phyloP scores from a whole-genome alignment of 2,113 vertebrate genomes.

The Corvus moneduloides region DNA sequence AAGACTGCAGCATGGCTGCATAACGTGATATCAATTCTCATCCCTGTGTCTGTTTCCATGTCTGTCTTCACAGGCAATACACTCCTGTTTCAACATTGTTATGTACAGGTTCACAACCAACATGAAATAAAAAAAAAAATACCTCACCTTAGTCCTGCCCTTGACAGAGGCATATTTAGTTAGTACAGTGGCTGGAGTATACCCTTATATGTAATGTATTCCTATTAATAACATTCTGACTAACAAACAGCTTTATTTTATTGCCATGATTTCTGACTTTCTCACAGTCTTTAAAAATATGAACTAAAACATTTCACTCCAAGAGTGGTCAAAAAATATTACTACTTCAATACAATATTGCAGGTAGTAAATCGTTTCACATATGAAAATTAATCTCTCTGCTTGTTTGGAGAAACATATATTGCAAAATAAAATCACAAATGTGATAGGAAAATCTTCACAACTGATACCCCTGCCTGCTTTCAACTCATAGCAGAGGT shows the following conservation, averaged over 20 bases:
- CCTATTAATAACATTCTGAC: background rate
- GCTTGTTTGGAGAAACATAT: background rate
- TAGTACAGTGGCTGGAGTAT: background rate
- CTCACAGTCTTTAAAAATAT: constrained; percentile 23
- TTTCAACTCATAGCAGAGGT: background rate
- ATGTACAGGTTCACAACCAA: background rate
- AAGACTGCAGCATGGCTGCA: background rate
- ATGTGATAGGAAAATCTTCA: background rate
- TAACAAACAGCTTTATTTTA: constrained; percentile 27
- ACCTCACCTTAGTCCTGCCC: background rate
- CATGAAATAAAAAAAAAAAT: background rate
- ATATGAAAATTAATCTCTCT: constrained; percentile 10
- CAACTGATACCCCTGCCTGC: background rate
- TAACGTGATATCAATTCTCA: background rate
- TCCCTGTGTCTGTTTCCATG: fast-evolving
- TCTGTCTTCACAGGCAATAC: background rate
- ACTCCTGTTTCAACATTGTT: background rate
- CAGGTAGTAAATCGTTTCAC: constrained; percentile 22
- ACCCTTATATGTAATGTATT: background rate
- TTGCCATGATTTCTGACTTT: constrained; percentile 13
- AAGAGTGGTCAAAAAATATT: constrained; percentile 21
- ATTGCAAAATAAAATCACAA: background rate
- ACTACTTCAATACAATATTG: background rate
- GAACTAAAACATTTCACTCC: background rate
- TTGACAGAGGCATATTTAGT: background rate